phyloP scores from a whole-genome alignment of 64 coral and sea anemone species.

The Exaiptasia diaphana region DNA sequence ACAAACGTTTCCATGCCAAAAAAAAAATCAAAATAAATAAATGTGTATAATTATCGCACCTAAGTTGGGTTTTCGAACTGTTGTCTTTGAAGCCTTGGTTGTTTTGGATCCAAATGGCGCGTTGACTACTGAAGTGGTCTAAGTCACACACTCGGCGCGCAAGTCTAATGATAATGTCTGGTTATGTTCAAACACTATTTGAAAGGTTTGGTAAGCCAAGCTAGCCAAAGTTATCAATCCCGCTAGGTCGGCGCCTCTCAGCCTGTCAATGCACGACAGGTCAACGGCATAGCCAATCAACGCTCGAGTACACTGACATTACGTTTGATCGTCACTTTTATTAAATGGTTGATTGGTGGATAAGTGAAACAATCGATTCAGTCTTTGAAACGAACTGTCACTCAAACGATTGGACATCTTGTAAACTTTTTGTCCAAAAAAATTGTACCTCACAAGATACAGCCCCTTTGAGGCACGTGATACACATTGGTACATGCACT shows the following conservation, averaged over 20 bases:
- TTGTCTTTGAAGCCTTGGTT: background rate
- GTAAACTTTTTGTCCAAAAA: conserved; percentile 55
- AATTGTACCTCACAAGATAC: conserved; percentile 2
- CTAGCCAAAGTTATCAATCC: conserved; percentile 75
- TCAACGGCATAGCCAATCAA: conserved; percentile 80
- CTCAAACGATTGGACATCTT: conserved; percentile 67
- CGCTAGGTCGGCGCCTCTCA: conserved; percentile 86
- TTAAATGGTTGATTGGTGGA: conserved; percentile 84
- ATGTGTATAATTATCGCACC: background rate
- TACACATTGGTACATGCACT: too few relatives aligned
- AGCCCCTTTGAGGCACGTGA: background rate
- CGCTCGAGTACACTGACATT: conserved; percentile 60
- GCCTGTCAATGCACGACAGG: conserved; percentile 81
- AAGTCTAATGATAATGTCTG: conserved; percentile 74
- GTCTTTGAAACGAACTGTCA: conserved; percentile 74
- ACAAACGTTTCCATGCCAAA: conserved; percentile 1
- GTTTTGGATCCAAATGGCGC: background rate
- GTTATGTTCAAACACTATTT: conserved; percentile 88
- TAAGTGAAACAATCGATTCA: conserved; percentile 94
- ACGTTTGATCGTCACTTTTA: conserved; percentile 64
- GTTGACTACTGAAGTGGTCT: conserved; percentile 23
- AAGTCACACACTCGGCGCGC: conserved; percentile 61
- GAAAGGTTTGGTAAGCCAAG: conserved; percentile 91
- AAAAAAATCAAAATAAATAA: background rate
- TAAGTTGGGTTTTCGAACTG: background rate